Evolutionary conservation across 2,888 invertebrate genomes (phyloP).

Genomic region (Dynastes maya): DNA sequence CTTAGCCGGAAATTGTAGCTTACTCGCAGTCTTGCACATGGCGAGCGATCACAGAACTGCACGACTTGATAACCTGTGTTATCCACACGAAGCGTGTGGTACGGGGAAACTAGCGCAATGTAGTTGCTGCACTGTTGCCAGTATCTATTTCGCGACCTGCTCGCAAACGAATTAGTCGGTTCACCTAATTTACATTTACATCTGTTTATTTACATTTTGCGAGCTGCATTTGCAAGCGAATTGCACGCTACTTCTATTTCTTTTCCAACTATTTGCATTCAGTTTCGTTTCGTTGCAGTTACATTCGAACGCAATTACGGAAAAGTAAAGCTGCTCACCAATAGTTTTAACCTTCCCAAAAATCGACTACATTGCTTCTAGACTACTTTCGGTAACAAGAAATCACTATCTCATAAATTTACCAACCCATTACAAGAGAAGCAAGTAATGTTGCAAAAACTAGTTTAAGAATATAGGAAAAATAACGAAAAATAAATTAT

Average conservation of each 20-base stretch:
- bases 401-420: too few relatives aligned
- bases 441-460: too few relatives aligned
- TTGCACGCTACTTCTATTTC: slow-evolving; percentile 32
- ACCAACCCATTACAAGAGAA: too few relatives aligned
- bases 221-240: slow-evolving; percentile 36
- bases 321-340: neutral
- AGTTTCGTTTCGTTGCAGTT: slow-evolving; percentile 20
- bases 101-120: slow-evolving; percentile 24
- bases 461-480: too few relatives aligned
- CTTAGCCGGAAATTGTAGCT: slow-evolving; percentile 46
- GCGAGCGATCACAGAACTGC: slow-evolving; percentile 31
- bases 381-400: too few relatives aligned
- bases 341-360: neutral
- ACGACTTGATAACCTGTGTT: slow-evolving; percentile 43
- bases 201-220: slow-evolving; percentile 41
- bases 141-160: slow-evolving; percentile 31
- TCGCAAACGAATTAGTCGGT: slow-evolving; percentile 40
- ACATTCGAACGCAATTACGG: neutral
- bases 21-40: slow-evolving; percentile 35
- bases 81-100: neutral
- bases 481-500: too few relatives aligned
- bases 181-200: slow-evolving; percentile 50
- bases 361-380: too few relatives aligned
- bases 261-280: slow-evolving; percentile 12
- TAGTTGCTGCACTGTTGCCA: slow-evolving; percentile 4